These are phyloP conservation scores for Pseudochirops cupreus DNA, from an alignment of 2,797 vertebrate genomes.

Conservation along the genomic window DNA sequence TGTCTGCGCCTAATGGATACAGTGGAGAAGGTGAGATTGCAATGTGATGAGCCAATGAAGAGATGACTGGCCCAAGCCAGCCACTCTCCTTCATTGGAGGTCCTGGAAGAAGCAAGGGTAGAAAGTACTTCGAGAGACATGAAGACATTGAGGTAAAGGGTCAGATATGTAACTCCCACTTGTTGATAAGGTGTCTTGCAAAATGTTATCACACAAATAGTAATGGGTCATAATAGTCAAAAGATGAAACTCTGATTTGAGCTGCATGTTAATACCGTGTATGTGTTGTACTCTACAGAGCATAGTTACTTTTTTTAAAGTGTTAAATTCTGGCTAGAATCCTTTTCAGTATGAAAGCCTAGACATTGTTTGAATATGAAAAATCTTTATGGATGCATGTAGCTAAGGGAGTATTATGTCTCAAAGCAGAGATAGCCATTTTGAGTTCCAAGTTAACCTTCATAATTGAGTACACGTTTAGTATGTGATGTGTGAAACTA, in stretches of 20 bases:
- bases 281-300: not conserved
- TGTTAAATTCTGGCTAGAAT: not conserved
- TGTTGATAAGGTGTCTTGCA: not conserved
- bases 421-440: not conserved
- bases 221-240: not conserved
- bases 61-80: not conserved
- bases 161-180: not conserved
- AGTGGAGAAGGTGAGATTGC: not conserved
- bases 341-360: not conserved
- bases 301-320: not conserved
- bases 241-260: not conserved
- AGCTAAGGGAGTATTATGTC: not conserved
- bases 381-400: not conserved
- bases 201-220: not conserved
- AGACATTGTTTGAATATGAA: not conserved
- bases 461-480: not conserved
- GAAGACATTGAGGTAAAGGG: not conserved
- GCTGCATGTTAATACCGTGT: not conserved
- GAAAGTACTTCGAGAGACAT: not conserved
- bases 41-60: not conserved
- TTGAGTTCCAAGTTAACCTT: not conserved
- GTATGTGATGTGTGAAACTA: not conserved
- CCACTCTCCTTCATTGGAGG: not conserved
- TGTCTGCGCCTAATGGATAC: not conserved
- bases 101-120: not conserved